A percentile compares a stretch with the other conserved stretches of the same genome.
These are phyloP conservation scores for Sarcophaga peregrina DNA, from an alignment of 1,140 invertebrate genomes.

Conservation along the genomic window DNA sequence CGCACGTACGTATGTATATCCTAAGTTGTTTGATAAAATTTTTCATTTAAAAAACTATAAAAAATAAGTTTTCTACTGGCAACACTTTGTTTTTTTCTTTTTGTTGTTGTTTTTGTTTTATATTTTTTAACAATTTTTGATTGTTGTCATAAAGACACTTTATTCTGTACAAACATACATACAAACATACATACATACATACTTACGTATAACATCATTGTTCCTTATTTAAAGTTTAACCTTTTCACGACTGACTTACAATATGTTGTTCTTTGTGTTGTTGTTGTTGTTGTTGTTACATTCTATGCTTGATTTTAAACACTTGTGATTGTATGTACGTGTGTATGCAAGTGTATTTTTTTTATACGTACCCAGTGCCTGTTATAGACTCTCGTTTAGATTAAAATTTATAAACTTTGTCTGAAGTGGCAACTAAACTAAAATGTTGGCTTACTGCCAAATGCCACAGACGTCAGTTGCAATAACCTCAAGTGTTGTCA, in stretches of 20 bases:
- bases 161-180: no score
- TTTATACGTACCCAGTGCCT: neutral
- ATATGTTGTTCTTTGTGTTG: neutral
- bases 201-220: neutral
- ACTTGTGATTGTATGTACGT: neutral
- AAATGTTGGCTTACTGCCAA: slow-evolving; percentile 35
- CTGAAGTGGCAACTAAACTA: slow-evolving; percentile 33
- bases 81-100: no score
- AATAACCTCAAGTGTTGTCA: slow-evolving; percentile 36
- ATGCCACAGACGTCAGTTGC: slow-evolving; percentile 31
- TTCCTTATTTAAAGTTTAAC: slow-evolving; percentile 20
- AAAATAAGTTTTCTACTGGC: no score
- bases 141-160: neutral
- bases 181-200: no score
- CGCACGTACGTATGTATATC: no score
- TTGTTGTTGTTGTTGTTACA: neutral
- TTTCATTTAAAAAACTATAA: no score
- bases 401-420: slow-evolving; percentile 29
- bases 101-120: neutral
- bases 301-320: neutral
- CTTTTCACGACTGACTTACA: neutral
- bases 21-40: no score
- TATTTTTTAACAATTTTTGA: neutral
- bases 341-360: neutral
- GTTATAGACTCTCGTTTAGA: slow-evolving; percentile 28